Evolutionary conservation across 2,797 vertebrate species (phyloP).

Genomic region (Gadopsis bispinosus): DNA sequence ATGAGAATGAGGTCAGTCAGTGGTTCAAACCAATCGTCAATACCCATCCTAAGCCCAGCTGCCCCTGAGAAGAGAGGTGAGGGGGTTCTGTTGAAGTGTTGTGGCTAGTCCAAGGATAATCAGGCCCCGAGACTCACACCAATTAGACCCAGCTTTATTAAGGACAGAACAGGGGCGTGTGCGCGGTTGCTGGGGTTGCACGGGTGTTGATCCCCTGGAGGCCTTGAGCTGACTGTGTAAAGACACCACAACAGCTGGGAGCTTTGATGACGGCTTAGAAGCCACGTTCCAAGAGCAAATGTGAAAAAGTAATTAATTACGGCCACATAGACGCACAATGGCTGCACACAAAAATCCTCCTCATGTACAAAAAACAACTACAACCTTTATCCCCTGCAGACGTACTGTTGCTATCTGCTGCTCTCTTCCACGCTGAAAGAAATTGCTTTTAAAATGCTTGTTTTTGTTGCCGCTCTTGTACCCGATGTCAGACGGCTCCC

Average conservation of each 20-base stretch:
- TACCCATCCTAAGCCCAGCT: slow-evolving; percentile 24
- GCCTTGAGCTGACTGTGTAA: slow-evolving; percentile 45
- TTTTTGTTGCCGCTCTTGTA: slow-evolving; percentile 54
- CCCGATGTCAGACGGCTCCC: slow-evolving; percentile 49
- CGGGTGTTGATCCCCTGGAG: slow-evolving; percentile 41
- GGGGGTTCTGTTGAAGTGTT: slow-evolving; percentile 52
- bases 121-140: slow-evolving; percentile 47
- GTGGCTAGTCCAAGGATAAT: slow-evolving; percentile 53
- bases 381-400: slow-evolving; percentile 26
- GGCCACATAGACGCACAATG: slow-evolving; percentile 46
- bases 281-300: slow-evolving; percentile 47
- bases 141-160: slow-evolving; percentile 68
- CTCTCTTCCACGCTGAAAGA: slow-evolving; percentile 18
- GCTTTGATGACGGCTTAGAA: slow-evolving; percentile 48
- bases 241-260: slow-evolving; percentile 59
- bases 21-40: slow-evolving; percentile 38
- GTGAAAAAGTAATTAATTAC: slow-evolving; percentile 60
- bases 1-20: slow-evolving; percentile 23
- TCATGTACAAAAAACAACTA: slow-evolving; percentile 11
- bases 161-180: slow-evolving; percentile 23
- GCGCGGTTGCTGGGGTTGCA: slow-evolving; percentile 9
- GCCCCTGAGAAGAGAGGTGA: slow-evolving; percentile 43
- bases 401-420: neutral
- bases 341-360: slow-evolving; percentile 35
- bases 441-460: slow-evolving; percentile 38